Evolutionary conservation across 2,888 invertebrate genomes (phyloP).

Genomic region (Cosmia trapezina): DNA sequence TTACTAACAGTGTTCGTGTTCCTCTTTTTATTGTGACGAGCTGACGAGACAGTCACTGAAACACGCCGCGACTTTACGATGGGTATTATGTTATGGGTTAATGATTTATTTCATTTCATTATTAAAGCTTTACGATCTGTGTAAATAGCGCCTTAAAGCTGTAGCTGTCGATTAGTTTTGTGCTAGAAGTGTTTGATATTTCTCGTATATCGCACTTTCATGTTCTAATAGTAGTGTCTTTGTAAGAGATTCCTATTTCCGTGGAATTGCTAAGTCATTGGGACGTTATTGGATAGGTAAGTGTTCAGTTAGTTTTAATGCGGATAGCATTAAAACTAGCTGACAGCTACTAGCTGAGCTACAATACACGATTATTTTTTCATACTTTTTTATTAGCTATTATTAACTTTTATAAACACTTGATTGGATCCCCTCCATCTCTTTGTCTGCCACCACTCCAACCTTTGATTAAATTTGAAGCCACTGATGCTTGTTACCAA

Average conservation of each 20-base stretch:
- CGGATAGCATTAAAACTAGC: too few relatives aligned
- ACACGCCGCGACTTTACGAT: constrained; percentile 27
- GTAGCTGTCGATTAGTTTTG: constrained; percentile 22
- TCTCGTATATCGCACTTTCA: constrained; percentile 9
- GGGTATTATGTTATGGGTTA: constrained; percentile 30
- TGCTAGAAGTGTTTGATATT: not conserved
- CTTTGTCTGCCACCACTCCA: too few relatives aligned
- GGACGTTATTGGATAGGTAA: not conserved
- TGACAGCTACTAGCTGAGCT: too few relatives aligned
- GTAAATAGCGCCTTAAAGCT: constrained; percentile 22
- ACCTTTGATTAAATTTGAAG: not conserved
- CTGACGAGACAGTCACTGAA: constrained; percentile 21
- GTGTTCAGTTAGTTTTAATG: not conserved
- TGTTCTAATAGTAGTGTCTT: constrained; percentile 8
- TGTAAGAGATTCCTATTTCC: not conserved
- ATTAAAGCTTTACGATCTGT: constrained; percentile 38
- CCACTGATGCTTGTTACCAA: not conserved
- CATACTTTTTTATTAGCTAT: too few relatives aligned
- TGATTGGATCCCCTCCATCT: not conserved
- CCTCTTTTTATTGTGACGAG: constrained; percentile 30
- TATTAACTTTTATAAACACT: constrained; percentile 1
- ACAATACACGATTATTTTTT: not conserved
- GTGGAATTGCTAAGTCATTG: not conserved
- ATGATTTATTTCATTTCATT: constrained; percentile 51
- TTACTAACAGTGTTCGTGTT: constrained; percentile 21